A percentile compares a stretch with the other conserved stretches of the same genome.
Conservation (phyloP, 2,888 invertebrate species). For the Geotrupes spiniger region DNA sequence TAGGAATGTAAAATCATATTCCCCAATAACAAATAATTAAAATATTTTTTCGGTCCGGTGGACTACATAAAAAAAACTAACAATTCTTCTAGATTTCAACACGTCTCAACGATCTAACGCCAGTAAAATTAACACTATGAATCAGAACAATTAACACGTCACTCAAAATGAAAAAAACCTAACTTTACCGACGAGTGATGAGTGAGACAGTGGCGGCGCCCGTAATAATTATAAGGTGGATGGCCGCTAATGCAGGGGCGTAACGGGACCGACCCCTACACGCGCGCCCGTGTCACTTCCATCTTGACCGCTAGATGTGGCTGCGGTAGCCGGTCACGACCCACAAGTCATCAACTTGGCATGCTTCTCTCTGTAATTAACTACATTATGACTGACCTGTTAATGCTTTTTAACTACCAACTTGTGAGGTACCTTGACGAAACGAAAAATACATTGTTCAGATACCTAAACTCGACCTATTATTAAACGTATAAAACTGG, state of each 20-base stretch:
- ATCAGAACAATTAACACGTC: slow-evolving; percentile 21
- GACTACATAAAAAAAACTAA: no score
- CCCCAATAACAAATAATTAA: no score
- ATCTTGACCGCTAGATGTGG: slow-evolving; percentile 14
- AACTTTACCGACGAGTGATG: slow-evolving; percentile 20
- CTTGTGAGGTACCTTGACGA: not conserved
- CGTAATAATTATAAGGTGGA: slow-evolving; percentile 32
- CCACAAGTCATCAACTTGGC: slow-evolving; percentile 25
- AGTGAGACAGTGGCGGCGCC: slow-evolving; percentile 29
- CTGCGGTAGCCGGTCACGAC: slow-evolving; percentile 26
- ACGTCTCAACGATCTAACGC: no score
- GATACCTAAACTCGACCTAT: no score
- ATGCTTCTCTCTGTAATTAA: slow-evolving; percentile 23
- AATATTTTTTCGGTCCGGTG: no score
- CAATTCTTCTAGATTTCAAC: no score
- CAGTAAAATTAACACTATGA: not conserved
- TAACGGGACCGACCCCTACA: slow-evolving; percentile 27
- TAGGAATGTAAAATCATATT: no score
- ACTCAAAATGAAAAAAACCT: slow-evolving; percentile 12
- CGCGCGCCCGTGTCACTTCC: slow-evolving; percentile 31
- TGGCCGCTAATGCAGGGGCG: slow-evolving; percentile 32
- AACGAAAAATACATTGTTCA: no score
- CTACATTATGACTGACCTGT: slow-evolving; percentile 15
- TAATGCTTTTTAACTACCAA: slow-evolving; percentile 19
- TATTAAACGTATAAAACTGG: no score